phyloP scores from a whole-genome alignment of 2,797 vertebrate genomes.

The Micropoecilia bifurca region DNA sequence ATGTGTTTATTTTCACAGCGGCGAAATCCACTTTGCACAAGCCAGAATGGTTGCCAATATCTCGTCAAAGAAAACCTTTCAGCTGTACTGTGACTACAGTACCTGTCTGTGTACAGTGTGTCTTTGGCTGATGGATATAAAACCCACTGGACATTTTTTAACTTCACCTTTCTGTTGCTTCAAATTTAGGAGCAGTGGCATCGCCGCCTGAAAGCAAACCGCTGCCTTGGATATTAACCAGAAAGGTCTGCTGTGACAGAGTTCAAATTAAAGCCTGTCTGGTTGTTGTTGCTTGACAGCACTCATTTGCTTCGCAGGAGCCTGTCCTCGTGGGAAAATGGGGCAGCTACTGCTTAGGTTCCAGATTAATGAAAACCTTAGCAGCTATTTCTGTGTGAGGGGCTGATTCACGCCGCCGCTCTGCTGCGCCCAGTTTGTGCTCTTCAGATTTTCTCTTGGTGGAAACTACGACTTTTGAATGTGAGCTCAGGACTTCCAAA shows the following conservation, averaged over 20 bases:
- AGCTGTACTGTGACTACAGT: background rate
- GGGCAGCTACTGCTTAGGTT: slow-evolving; percentile 11
- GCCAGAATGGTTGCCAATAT: background rate
- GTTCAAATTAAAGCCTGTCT: background rate
- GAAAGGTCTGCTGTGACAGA: background rate
- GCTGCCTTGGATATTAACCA: background rate
- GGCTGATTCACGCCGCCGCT: background rate
- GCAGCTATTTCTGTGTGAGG: slow-evolving; percentile 4
- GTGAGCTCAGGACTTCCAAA: background rate
- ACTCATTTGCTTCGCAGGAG: background rate
- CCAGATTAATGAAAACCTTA: slow-evolving; percentile 5
- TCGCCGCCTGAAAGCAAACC: background rate
- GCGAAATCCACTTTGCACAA: background rate
- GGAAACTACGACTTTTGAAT: background rate
- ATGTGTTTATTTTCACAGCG: background rate
- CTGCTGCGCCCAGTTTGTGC: background rate
- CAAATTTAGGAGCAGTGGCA: background rate
- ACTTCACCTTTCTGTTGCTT: background rate
- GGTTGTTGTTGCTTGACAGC: slow-evolving; percentile 1
- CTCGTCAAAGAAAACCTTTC: background rate
- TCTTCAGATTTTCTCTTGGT: background rate
- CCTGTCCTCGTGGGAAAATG: slow-evolving; percentile 1
- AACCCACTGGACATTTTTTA: background rate
- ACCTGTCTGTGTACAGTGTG: background rate
- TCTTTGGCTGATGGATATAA: background rate